Conservation (phyloP, 2,113 vertebrate genomes). For the Numenius arquata region DNA sequence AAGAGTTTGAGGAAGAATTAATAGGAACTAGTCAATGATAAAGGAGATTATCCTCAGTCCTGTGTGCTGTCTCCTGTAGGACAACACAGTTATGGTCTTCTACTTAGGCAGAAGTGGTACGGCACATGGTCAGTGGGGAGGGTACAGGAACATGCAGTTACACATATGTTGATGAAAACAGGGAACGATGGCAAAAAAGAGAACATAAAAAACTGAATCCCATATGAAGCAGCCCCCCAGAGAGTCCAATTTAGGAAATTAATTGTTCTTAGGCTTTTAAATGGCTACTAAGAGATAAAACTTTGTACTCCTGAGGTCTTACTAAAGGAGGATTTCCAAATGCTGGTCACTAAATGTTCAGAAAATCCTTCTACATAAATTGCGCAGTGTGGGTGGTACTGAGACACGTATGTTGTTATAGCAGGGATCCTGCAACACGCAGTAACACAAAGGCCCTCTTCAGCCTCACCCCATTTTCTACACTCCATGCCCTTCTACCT, state of each 20-base stretch:
- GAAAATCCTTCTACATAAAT: background rate
- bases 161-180: background rate
- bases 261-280: background rate
- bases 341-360: background rate
- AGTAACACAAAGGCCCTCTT: background rate
- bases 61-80: background rate
- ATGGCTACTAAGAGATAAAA: background rate
- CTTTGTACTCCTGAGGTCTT: background rate
- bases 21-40: background rate
- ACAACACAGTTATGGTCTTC: background rate
- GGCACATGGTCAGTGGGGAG: background rate
- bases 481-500: background rate
- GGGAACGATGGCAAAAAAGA: background rate
- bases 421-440: background rate
- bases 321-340: background rate
- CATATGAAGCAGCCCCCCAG: background rate
- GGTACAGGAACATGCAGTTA: too few relatives aligned
- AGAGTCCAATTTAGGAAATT: background rate
- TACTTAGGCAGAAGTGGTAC: rapidly evolving
- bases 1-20: background rate
- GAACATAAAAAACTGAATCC: background rate
- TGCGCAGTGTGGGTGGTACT: rapidly evolving
- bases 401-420: rapidly evolving
- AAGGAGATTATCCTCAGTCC: background rate
- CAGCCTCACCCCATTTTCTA: background rate